phyloP scores from a whole-genome alignment of 2,797 vertebrate species.

The Pelobates cultripes region DNA sequence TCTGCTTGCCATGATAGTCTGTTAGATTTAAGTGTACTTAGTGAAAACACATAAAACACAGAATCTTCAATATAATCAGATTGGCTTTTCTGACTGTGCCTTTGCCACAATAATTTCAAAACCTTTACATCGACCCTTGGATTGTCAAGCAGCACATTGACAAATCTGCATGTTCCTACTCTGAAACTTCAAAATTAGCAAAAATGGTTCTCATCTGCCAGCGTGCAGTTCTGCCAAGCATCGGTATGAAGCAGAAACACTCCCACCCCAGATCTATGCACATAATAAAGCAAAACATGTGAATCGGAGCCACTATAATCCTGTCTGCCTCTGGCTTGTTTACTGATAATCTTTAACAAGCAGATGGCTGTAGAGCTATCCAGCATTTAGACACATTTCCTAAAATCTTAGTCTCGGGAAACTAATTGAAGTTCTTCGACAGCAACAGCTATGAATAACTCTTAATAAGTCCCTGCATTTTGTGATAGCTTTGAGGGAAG shows the following conservation, averaged over 20 bases:
- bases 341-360: slow-evolving; percentile 49
- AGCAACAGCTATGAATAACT: slow-evolving; percentile 27
- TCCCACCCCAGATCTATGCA: slow-evolving; percentile 20
- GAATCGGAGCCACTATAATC: slow-evolving; percentile 42
- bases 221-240: slow-evolving; percentile 23
- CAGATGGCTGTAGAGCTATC: slow-evolving; percentile 37
- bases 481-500: slow-evolving; percentile 42
- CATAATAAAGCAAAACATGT: slow-evolving; percentile 42
- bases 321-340: slow-evolving; percentile 22
- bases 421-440: slow-evolving; percentile 44
- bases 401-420: slow-evolving; percentile 37
- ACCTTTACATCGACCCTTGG: slow-evolving; percentile 10
- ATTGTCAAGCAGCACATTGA: background rate
- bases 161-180: slow-evolving; percentile 1
- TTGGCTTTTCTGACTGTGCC: slow-evolving; percentile 13
- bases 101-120: slow-evolving; percentile 1
- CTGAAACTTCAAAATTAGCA: slow-evolving; percentile 14
- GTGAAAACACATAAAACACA: too few relatives aligned
- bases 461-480: slow-evolving; percentile 30
- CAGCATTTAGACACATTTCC: slow-evolving; percentile 44
- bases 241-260: background rate
- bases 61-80: background rate
- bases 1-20: too few relatives aligned
- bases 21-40: too few relatives aligned
- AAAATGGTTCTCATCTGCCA: background rate